These are phyloP conservation scores for Monopis laevigella DNA, from an alignment of 2,888 invertebrate species.

Conservation along the genomic window DNA sequence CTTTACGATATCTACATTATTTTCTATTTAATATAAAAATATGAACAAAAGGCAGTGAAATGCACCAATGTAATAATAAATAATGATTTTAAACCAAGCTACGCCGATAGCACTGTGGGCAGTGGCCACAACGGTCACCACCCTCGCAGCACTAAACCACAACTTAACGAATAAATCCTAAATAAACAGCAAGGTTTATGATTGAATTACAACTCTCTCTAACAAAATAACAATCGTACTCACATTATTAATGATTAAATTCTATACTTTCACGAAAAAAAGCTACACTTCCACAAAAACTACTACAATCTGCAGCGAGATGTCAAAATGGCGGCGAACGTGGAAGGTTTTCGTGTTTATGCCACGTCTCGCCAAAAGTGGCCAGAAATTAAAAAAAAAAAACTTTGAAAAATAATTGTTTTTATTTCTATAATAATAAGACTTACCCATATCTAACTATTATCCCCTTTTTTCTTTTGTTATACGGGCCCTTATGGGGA, in stretches of 20 bases:
- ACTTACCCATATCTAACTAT: too few relatives aligned
- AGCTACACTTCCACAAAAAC: constrained; percentile 37
- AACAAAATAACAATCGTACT: constrained; percentile 29
- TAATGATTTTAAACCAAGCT: constrained; percentile 37
- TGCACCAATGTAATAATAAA: constrained; percentile 6
- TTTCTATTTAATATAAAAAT: neutral
- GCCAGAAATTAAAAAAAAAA: constrained; percentile 35
- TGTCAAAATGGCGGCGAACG: constrained; percentile 81
- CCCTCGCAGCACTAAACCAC: constrained; percentile 30
- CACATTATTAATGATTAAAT: constrained; percentile 71
- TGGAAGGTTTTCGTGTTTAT: constrained; percentile 77
- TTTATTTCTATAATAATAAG: neutral
- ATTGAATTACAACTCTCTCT: constrained; percentile 5
- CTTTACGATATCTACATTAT: constrained; percentile 11
- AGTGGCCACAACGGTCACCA: constrained; percentile 65
- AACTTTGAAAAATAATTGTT: constrained; percentile 31
- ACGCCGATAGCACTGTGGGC: constrained; percentile 66
- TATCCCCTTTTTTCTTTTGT: too few relatives aligned
- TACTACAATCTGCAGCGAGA: constrained; percentile 86
- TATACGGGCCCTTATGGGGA: too few relatives aligned
- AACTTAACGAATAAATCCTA: neutral
- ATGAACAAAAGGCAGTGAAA: neutral
- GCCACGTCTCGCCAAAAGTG: constrained; percentile 79
- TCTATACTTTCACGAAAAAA: constrained; percentile 71
- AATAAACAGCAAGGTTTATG: neutral